Base-by-base conservation (phyloP, 2,113 vertebrate genomes). In the Eptesicus fuscus region DNA sequence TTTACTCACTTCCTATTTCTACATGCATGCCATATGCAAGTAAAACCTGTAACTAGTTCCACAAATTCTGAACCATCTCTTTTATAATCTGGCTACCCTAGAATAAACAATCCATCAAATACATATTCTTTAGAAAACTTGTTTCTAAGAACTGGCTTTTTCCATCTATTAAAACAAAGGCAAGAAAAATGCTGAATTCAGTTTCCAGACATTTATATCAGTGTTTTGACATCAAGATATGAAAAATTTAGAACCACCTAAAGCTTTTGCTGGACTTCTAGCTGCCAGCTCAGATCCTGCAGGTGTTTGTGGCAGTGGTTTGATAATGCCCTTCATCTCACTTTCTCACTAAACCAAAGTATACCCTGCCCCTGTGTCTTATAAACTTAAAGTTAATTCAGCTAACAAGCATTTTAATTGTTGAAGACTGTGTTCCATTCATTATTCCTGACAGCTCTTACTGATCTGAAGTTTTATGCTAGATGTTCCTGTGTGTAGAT, bases 1-100 rank as follows among this genome's bases (percentile, higher is more conserved):
- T 30, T 25, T 73, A 67, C 42, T 69, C 10, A 16, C 90, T 97
- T 97, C 86, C 44, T 74, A 10, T 73, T 51, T 97, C 91, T 91
- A 13, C 7, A 40, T 37, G 42, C 7, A 40, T 37, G 42, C 65
- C 69, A 61, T 49, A 0, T 73, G 59, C 1, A 4, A 80, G 69
- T 83, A 49, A 35, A 14, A 35, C 80, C 69, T 94, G 51, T 93
- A 91, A 76, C 0, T 89, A 89, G 44, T 94, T 93, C 92, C 78
- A 65, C 69, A 35, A 30, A 83, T 85, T 92, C 85, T 56, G 3
- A 77, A 49, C 7, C 18, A 69, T 86, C 70, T 91, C 25, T 92
- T 93, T 49, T 92, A 30, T 70, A 74, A 40, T 77, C 82, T 88
- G 47, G 20, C 67, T 74, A 40, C 59, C 40, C 53, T 78, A 49